Base-by-base conservation (phyloP, 2,113 vertebrate species). In the Rhagologus leucostigma region DNA sequence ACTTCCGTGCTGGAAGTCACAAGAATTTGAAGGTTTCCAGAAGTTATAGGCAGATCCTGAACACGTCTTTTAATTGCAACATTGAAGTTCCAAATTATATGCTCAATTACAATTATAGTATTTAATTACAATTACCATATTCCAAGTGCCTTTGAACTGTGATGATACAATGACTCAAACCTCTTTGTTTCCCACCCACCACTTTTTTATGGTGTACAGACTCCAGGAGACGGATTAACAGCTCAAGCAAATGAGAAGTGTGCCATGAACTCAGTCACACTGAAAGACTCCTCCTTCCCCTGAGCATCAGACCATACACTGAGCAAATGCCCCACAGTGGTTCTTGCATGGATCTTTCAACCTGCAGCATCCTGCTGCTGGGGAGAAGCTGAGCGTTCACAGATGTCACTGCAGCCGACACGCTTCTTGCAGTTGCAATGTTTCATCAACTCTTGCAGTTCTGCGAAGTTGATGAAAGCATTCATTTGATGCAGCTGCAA, bases 51-150 rank as follows among this genome's bases (percentile, higher is more conserved):
- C 62, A 67, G 50, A 70, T 81, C 90, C 29, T 95, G 83, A 88
- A 89, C 55, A 33, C 1, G 0, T 78, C 83, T 94, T 95, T 90
- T 78, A 77, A 89, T 80, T 87, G 67, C 49, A 94, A 73, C 96
- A 90, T 83, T 88, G 49, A 86, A 52, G 64, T 64, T 67, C 21
- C 50, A 56, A 78, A 56, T 83, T 47, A 39, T n/a, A 59, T 19
- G 12, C 85, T 74, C 32, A 50, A 13, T 93, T 87, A 62, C 19
- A 78, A 94, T 93, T 95, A 41, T 16, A 93, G 94, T 96, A 95
- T 92, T 78, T 27, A 70, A 18, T 95, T 71, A 53, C 49, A 73
- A 92, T 84, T 95, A 8, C 41, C 91, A 63, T 96, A 91, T 95
- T 93, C 56, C 20, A 64, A 24, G n/a, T 79, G 53, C 49, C 47